Conservation (phyloP, 2,113 vertebrate species). For the Nibea albiflora region DNA sequence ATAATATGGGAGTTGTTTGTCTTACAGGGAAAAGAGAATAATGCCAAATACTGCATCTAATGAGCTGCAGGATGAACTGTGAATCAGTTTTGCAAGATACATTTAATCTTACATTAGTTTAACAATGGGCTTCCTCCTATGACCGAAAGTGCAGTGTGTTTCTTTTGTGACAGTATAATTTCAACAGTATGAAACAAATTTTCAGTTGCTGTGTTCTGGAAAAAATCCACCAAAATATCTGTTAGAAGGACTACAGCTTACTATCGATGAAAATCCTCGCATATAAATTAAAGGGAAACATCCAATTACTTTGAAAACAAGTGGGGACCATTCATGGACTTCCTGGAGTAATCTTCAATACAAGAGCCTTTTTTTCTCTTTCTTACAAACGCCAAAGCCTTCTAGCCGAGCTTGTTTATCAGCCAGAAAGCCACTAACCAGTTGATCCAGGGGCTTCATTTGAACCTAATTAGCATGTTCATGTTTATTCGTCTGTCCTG, state of each 20-base stretch:
- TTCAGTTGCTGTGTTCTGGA: too few species aligned
- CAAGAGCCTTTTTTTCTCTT: neutral
- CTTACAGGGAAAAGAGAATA: neutral
- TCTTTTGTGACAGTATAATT: too few species aligned
- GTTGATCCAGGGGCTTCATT: conserved; percentile 49
- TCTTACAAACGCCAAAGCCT: neutral
- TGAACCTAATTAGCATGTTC: conserved; percentile 63
- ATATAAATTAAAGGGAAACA: conserved; percentile 1
- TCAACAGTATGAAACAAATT: too few species aligned
- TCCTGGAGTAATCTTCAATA: neutral
- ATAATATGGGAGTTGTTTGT: conserved; percentile 10
- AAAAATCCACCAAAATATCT: neutral
- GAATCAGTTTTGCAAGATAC: neutral
- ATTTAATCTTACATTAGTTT: neutral
- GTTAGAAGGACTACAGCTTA: neutral
- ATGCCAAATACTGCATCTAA: neutral
- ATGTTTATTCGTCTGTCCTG: conserved; percentile 49
- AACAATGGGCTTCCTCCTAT: neutral
- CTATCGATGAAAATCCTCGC: neutral
- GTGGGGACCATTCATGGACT: neutral
- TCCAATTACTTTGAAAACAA: neutral
- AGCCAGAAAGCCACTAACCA: conserved; percentile 23
- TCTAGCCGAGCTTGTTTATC: conserved; percentile 37
- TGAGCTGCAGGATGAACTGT: neutral
- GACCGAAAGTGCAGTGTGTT: neutral